phyloP scores from a whole-genome alignment of 2,113 vertebrate genomes.

The Symphodus melops region DNA sequence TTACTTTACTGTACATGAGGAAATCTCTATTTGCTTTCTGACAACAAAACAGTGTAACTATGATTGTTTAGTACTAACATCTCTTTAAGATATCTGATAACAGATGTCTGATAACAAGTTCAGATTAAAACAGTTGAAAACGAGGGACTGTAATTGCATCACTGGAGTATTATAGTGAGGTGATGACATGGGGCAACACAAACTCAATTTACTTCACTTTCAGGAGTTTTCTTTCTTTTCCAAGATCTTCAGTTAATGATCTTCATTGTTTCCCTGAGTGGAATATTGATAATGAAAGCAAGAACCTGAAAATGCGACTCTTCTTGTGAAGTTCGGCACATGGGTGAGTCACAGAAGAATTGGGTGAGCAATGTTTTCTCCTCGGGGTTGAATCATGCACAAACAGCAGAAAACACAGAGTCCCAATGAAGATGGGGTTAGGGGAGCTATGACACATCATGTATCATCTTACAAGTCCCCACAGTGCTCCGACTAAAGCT shows the following conservation, averaged over 20 bases:
- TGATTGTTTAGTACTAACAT: slow-evolving; percentile 4
- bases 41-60: neutral
- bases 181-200: slow-evolving; percentile 45
- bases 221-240: slow-evolving; percentile 23
- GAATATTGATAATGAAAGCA: slow-evolving; percentile 57
- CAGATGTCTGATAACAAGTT: slow-evolving; percentile 1
- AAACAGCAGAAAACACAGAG: slow-evolving; percentile 61
- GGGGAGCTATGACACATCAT: slow-evolving; percentile 80
- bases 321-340: slow-evolving; percentile 12
- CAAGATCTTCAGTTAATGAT: slow-evolving; percentile 59
- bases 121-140: neutral
- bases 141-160: slow-evolving; percentile 38
- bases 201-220: slow-evolving; percentile 51
- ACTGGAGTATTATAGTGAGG: slow-evolving; percentile 24
- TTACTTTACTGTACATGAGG: no score
- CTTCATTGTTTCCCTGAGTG: slow-evolving; percentile 39
- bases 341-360: slow-evolving; percentile 60
- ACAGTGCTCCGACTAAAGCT: slow-evolving; percentile 63
- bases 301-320: slow-evolving; percentile 33
- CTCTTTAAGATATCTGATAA: slow-evolving; percentile 14
- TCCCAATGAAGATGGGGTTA: slow-evolving; percentile 53
- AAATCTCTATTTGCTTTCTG: slow-evolving; percentile 3
- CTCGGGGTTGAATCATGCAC: slow-evolving; percentile 67
- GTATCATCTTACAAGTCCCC: slow-evolving; percentile 74
- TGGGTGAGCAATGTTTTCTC: slow-evolving; percentile 68